Evolutionary conservation across 2,797 vertebrate species (phyloP), one percentile per base, ranked within the genome.

Genomic region (Triplophysa bombifrons): DNA sequence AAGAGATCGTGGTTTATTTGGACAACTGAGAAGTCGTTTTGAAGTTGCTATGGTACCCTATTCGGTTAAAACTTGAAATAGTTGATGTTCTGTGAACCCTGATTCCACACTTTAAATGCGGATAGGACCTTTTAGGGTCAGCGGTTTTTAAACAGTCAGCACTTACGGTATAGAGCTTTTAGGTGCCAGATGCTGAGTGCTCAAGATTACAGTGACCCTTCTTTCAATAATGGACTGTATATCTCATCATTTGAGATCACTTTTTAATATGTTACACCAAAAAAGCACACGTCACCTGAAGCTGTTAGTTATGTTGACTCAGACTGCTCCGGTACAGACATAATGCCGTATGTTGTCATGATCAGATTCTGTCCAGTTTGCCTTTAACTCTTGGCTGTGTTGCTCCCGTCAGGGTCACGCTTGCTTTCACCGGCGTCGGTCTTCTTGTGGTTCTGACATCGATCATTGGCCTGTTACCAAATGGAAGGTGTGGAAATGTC

Each of bases 381-480:
- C 30, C 11, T 51, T 41, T 27, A 44, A 30, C 7, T 12, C 46
- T 25, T 41, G 60, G n/a, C 50, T 12, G 14, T 75, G 27, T n/a
- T 75, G 34, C 16, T 80, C 86, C 72, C 84, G 88, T 67, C 90
- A 98, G 96, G 91, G 92, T 96, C 77, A 96, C 95, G 64, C 89
- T 98, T 82, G 96, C 95, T 0, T 92, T 95, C 74, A 95, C 95
- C 17, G 95, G 95, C 44, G 94, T 99, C 77, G 89, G 93, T 78
- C 92, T 98, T 77, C 91, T 98, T 71, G 92, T 98, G 76, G 90
- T 94, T 56, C 90, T 96, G 75, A 95, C 95, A 0, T 93, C 94
- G 0, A 34, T 97, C 74, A 93, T 98, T 82, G 95, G 94, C 72
- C 93, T 95, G 85, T 89, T 98, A 85, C 96, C 96, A 17, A 94